Base-by-base conservation (phyloP, 2,113 vertebrate genomes). In the Mus spicilegus region DNA sequence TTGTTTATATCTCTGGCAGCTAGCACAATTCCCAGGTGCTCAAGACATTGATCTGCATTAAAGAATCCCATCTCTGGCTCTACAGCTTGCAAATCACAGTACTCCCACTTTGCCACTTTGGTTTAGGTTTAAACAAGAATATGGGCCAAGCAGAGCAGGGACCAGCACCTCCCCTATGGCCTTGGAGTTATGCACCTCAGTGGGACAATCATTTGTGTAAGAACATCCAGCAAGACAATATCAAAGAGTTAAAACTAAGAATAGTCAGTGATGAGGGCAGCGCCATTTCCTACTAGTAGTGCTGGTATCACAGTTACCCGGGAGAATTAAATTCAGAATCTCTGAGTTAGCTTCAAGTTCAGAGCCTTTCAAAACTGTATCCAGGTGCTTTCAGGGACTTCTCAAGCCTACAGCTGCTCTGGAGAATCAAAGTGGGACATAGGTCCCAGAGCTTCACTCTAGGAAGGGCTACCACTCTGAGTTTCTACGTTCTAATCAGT, bases 361-460 rank as follows among this genome's bases (percentile, higher is more conserved):
- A 70, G 70, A 73, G 42, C 24, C 49, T 88, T 94, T 87, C 17
- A 84, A 76, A 95, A 61, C 33, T 87, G 89, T 63, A 72, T 65
- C n/a, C 3, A 3, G 56, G 12, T 42, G 81, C 24, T 30, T 81
- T 87, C 42, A 90, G 90, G 46, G n/a, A 10, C 76, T 69, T 87
- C 89, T 72, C 33, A 72, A 82, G 82, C 42, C 69, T 11, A 42
- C 11, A 39, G 73, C 30, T 76, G 16, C 26, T 73, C 76, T 16
- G 39, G 36, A 51, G 26, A 72, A 26, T 87, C 67, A 75, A 90
- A 42, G 16, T 56, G 16, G 36, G 42, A 91, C 6, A 30, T 22
- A 14, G 30, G 33, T 87, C 72, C 76, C 30, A 49, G 65, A 92
- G 46, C 65, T 16, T 46, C 11, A 19, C 39, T 17, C 39, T 91